Base-by-base conservation (phyloP, 2,797 vertebrate genomes). In the Knipowitschia caucasica region DNA sequence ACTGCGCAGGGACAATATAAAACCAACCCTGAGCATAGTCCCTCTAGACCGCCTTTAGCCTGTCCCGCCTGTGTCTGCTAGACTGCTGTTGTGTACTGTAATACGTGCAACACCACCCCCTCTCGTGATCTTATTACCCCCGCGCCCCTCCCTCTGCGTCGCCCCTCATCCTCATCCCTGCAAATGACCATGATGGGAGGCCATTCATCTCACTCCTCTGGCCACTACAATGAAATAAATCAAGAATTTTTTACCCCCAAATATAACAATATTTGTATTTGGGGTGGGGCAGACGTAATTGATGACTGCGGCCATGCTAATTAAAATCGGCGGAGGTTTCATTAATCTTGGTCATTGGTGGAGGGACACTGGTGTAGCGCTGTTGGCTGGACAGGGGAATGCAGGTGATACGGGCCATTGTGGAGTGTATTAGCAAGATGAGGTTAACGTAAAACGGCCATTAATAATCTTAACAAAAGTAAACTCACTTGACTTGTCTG, bases 181-280 rank as follows among this genome's bases (percentile, higher is more conserved):
- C 88, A 91, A 93, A 92, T 89, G 88, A 91, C 91, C 90, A 91
- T 92, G 92, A 94, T 94, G 92, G 93, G 92, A 94, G 91, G 90
- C 90, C 94, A 96, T 98, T 95, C 93, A 94, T 98, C 95, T 95
- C 93, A 92, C 93, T 95, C 92, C 89, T 82, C 86, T 69, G 86
- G 91, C 88, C 92, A 91, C 88, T 91, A 89, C 86, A 93, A 93
- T 90, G 92, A 95, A 95, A 96, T 96, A 96, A 96, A 95, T 95
- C 94, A 98, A 92, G 91, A 92, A 91, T 92, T 91, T 43, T 43
- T 43, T 43, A 43, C 87, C 55, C 89, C 90, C 88, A 94, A 95
- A 98, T 94, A 95, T 94, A 98, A 96, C 92, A 96, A 97, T 98
- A 95, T 98, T 96, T 98, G 92, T 94, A 93, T 93, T 93, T 93